Evolutionary conservation across 2,888 invertebrate genomes (phyloP).

Genomic region (Caenorhabditis sp.): DNA sequence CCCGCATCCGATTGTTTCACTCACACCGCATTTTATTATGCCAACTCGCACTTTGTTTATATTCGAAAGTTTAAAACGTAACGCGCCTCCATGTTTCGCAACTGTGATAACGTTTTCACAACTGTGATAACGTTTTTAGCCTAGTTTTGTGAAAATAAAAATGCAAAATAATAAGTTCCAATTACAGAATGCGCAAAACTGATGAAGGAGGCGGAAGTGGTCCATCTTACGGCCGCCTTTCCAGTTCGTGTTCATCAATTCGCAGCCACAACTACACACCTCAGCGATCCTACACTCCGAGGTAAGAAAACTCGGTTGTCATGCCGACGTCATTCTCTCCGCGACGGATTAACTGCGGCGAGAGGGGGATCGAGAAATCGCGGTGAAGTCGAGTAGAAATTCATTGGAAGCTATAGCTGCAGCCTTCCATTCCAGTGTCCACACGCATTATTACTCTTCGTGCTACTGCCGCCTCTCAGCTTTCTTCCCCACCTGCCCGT

Average conservation of each 20-base stretch:
- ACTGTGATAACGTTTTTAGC: too few relatives aligned
- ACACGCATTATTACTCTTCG: too few relatives aligned
- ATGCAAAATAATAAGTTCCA: too few relatives aligned
- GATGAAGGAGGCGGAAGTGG: conserved; percentile 41
- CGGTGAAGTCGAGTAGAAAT: conserved; percentile 24
- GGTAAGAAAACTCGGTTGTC: conserved; percentile 22
- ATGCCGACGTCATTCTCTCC: too few relatives aligned
- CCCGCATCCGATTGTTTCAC: conserved; percentile 41
- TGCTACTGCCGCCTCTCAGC: neutral
- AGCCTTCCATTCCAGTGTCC: too few relatives aligned
- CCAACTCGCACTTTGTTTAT: too few relatives aligned
- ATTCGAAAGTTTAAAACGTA: too few relatives aligned
- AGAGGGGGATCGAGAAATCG: conserved; percentile 1
- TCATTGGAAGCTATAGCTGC: too few relatives aligned
- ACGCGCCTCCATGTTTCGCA: too few relatives aligned
- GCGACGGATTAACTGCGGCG: conserved; percentile 13
- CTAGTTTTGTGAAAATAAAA: too few relatives aligned
- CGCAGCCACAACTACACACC: conserved; percentile 63
- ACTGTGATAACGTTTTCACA: too few relatives aligned
- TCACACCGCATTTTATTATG: too few relatives aligned
- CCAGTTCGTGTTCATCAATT: conserved; percentile 66
- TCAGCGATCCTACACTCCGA: conserved; percentile 45
- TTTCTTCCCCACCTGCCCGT: neutral
- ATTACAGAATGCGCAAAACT: conserved; percentile 57
- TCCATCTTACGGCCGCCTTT: conserved; percentile 44